These are phyloP conservation scores for Drosophila macrospina DNA, from an alignment of 2,888 invertebrate genomes.

Conservation along the genomic window DNA sequence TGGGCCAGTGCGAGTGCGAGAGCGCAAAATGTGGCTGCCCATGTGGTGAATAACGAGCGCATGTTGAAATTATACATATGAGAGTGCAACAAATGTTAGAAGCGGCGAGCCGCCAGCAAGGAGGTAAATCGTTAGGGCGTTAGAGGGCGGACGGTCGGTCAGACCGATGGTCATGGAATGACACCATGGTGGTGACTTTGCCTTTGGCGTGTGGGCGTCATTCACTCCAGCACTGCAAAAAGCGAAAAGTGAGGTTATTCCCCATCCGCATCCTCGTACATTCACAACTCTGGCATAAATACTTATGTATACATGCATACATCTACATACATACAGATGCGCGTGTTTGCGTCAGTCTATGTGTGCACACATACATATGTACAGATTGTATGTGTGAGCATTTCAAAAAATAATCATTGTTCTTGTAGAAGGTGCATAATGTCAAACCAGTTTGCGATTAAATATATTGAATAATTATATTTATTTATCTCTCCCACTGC, in stretches of 20 bases:
- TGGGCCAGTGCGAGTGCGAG: constrained; percentile 20
- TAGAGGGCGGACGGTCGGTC: neutral
- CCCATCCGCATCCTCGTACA: constrained; percentile 24
- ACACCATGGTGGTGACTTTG: constrained; percentile 20
- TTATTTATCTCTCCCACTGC: too few species aligned
- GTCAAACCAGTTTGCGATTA: constrained; percentile 53
- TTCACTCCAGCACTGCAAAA: constrained; percentile 15
- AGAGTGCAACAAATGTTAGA: constrained; percentile 68
- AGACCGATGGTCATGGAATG: constrained; percentile 14
- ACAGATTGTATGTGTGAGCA: constrained; percentile 20
- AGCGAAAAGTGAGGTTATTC: constrained; percentile 60
- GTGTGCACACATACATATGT: neutral
- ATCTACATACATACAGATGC: constrained; percentile 4
- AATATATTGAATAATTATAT: neutral
- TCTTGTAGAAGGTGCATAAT: constrained; percentile 42
- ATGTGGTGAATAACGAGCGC: constrained; percentile 46
- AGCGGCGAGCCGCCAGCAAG: neutral
- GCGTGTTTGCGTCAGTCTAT: constrained; percentile 19
- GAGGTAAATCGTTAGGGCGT: constrained; percentile 45
- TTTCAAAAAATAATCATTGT: constrained; percentile 21
- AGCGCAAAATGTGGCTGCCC: constrained; percentile 7
- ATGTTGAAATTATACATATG: constrained; percentile 38
- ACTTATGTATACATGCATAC: constrained; percentile 23
- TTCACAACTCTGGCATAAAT: constrained; percentile 74
- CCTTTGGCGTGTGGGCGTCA: constrained; percentile 58